Evolutionary conservation across 2,113 vertebrate genomes (phyloP), one percentile per base, ranked within the genome.

Genomic region (Arvicanthis niloticus): DNA sequence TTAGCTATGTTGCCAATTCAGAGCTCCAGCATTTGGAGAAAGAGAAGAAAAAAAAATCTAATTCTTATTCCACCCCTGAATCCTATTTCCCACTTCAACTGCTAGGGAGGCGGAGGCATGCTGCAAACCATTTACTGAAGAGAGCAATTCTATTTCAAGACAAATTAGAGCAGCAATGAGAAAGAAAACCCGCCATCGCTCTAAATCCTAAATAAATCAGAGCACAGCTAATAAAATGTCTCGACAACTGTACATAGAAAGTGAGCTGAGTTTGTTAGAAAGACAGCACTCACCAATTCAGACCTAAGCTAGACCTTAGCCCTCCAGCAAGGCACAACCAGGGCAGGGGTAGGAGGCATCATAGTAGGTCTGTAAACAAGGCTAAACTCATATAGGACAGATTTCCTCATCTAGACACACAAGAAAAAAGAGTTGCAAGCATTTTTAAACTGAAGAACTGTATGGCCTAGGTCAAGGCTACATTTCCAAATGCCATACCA

Each of bases 131-230:
- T 85, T 95, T 84, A 29, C 70, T 53, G 17, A 80, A 91, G 56
- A 56, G 88, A 92, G 48, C 51, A 70, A 88, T 92, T 93, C 92
- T 90, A 94, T 95, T 84, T 91, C 85, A 65, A 67, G 82, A 51
- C 85, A 84, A 85, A 85, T 94, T 70, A 92, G 56, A 84, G 93
- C 88, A 80, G 95, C 68, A 90, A 78, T 22, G 65, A 58, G 68
- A 95, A 94, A 77, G 91, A 95, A 97, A 97, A 82, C 6, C 89
- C 78, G 67, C 75, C 84, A 42, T 2, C 40, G 68, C 34, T n/a
- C 85, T 45, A 76, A 85, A 94, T 92, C 96, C 91, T 70, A 91
- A 96, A 78, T 62, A 93, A 95, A 94, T 73, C 92, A 93, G 93
- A 45, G 42, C 68, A 70, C 68, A 51, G 34, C 75, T 93, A 81